These are phyloP conservation scores for Puma concolor DNA, from an alignment of 2,113 vertebrate species.

Conservation along the genomic window DNA sequence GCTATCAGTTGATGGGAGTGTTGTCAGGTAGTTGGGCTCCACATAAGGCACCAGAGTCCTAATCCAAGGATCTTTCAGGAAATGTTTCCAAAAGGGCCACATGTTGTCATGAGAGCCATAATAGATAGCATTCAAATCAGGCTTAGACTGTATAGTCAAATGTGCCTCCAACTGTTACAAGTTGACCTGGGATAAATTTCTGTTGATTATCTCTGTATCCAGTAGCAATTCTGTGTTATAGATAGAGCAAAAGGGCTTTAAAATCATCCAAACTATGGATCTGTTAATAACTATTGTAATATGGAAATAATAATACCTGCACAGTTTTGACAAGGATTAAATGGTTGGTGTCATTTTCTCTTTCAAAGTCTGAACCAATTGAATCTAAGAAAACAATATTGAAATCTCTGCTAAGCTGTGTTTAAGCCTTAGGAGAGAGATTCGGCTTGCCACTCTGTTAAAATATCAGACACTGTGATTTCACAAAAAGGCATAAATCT, in stretches of 20 bases:
- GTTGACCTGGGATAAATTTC: background rate
- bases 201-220: background rate
- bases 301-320: background rate
- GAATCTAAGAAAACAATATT: background rate
- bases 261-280: background rate
- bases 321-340: background rate
- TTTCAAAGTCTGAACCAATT: background rate
- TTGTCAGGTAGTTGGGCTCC: background rate
- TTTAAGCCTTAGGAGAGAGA: background rate
- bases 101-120: background rate
- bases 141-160: background rate
- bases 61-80: background rate
- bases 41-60: background rate
- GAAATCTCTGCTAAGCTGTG: background rate
- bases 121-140: background rate
- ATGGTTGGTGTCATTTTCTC: background rate
- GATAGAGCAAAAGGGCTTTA: background rate
- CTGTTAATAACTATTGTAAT: conserved; percentile 24
- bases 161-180: background rate
- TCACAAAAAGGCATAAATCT: background rate
- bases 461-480: background rate
- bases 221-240: background rate
- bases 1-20: background rate
- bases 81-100: background rate
- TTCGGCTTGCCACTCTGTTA: background rate